Evolutionary conservation across 2,888 invertebrate genomes (phyloP).

Genomic region (Podotricha telesiphe): DNA sequence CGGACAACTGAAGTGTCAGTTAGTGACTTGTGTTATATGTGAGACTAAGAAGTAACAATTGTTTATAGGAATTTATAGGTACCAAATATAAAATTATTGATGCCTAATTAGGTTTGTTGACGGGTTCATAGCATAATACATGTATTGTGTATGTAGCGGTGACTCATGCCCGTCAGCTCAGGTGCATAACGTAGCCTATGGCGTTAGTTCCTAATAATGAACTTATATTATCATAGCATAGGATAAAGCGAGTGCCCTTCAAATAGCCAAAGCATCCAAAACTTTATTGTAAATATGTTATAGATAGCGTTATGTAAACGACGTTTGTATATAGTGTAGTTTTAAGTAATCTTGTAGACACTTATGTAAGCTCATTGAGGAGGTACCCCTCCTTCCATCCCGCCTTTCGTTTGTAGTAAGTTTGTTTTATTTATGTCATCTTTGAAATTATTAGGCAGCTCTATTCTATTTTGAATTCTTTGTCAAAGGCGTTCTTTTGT

Average conservation of each 20-base stretch:
- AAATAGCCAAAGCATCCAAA: conserved; percentile 81
- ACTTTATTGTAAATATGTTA: conserved; percentile 73
- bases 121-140: not conserved
- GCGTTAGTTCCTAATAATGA: conserved; percentile 61
- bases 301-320: conserved; percentile 39
- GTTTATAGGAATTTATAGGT: conserved; percentile 8
- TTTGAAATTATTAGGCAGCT: not conserved
- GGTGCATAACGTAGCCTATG: conserved; percentile 43
- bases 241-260: conserved; percentile 64
- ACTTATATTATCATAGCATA: conserved; percentile 51
- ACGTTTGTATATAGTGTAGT: conserved; percentile 49
- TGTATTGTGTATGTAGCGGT: too few species aligned
- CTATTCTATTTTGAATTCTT: not conserved
- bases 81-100: conserved; percentile 21
- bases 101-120: conserved; percentile 22
- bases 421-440: not conserved
- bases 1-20: not conserved
- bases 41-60: conserved; percentile 7
- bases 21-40: conserved; percentile 8
- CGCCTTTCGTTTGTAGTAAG: conserved; percentile 42
- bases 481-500: conserved; percentile 3
- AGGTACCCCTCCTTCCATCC: conserved; percentile 45
- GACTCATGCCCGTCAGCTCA: not conserved
- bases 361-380: conserved; percentile 44
- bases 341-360: conserved; percentile 50